Conservation (phyloP, 2,113 vertebrate genomes). For the Gadus macrocephalus region DNA sequence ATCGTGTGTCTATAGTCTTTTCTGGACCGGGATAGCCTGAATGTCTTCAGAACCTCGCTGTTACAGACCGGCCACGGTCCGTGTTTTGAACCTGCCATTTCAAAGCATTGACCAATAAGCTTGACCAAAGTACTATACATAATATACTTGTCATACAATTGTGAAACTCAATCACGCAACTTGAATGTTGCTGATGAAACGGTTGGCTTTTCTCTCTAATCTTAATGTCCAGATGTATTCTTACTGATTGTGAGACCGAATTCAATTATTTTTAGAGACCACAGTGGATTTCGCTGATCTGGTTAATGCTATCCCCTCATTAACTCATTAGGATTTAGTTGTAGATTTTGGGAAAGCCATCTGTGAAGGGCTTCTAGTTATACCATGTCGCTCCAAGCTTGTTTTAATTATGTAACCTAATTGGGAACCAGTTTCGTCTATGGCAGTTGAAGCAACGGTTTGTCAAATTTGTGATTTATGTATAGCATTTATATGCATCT, state of each 20-base stretch:
- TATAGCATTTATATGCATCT: not conserved
- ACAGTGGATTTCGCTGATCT: slow-evolving; percentile 40
- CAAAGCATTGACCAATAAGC: not conserved
- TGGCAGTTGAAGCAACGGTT: too few relatives aligned
- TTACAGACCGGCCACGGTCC: too few relatives aligned
- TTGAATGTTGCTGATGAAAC: too few relatives aligned
- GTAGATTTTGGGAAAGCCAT: not conserved
- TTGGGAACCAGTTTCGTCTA: not conserved
- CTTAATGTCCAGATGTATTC: too few relatives aligned
- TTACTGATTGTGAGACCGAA: slow-evolving; percentile 5
- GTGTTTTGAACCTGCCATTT: not conserved
- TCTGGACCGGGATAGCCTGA: too few relatives aligned
- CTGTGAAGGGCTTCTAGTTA: not conserved
- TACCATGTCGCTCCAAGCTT: not conserved
- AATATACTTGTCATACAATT: not conserved
- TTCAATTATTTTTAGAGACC: slow-evolving; percentile 17
- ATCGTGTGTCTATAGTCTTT: too few relatives aligned
- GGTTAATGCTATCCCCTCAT: slow-evolving; percentile 50
- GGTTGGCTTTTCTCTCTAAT: too few relatives aligned
- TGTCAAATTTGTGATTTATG: not conserved
- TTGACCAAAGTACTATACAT: not conserved
- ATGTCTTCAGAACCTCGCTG: too few relatives aligned
- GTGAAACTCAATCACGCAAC: too few relatives aligned
- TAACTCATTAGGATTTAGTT: slow-evolving; percentile 51
- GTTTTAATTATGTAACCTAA: not conserved